These are phyloP conservation scores for Anoplius nigerrimus DNA, from an alignment of 2,888 invertebrate species.

Conservation along the genomic window DNA sequence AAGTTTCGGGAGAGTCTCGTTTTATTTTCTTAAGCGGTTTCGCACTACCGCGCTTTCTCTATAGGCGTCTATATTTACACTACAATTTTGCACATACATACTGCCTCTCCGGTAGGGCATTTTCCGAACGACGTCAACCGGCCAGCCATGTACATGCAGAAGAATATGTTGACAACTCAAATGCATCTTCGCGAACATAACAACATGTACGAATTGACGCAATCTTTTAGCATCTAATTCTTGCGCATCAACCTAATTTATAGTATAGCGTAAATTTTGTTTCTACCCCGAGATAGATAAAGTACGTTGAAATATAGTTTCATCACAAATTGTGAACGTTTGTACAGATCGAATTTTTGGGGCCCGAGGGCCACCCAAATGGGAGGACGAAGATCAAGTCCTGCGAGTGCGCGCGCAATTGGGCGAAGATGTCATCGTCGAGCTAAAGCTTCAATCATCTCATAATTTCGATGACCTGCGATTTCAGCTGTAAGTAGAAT, in stretches of 20 bases:
- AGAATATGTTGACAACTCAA: too few relatives aligned
- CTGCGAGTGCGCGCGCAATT: conserved; percentile 56
- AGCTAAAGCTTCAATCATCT: conserved; percentile 60
- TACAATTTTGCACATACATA: conserved; percentile 36
- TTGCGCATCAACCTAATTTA: too few relatives aligned
- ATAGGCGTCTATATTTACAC: conserved; percentile 49
- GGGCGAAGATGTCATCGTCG: conserved; percentile 64
- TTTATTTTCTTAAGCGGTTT: conserved; percentile 40
- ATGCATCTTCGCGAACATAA: too few relatives aligned
- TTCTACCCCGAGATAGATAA: too few relatives aligned
- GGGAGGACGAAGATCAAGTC: conserved; percentile 64
- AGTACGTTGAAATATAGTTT: too few relatives aligned
- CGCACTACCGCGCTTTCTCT: conserved; percentile 34
- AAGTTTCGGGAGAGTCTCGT: conserved; percentile 15
- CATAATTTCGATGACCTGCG: conserved; percentile 59
- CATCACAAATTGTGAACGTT: neutral
- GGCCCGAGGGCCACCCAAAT: conserved; percentile 59
- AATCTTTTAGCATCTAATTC: too few relatives aligned
- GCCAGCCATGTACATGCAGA: too few relatives aligned
- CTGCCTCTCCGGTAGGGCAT: conserved; percentile 20
- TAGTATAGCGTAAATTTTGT: neutral
- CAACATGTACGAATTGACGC: too few relatives aligned
- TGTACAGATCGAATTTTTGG: conserved; percentile 55
- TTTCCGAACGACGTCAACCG: too few relatives aligned
- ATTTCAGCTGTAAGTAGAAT: conserved; percentile 67